These are phyloP conservation scores for Adelphocoris suturalis DNA, from an alignment of 2,888 invertebrate genomes.

Conservation along the genomic window DNA sequence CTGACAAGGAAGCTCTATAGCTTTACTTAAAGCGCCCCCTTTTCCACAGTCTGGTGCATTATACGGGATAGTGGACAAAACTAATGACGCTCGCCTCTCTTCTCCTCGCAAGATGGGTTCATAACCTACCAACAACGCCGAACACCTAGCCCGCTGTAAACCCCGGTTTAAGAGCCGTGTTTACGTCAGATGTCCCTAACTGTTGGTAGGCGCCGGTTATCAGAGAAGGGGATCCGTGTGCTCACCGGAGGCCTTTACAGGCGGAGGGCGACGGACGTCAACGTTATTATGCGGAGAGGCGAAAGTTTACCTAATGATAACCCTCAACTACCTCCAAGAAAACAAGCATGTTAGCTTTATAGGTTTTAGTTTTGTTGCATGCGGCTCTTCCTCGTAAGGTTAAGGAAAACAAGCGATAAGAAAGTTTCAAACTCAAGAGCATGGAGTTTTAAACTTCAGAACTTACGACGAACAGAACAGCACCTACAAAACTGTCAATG, in stretches of 20 bases:
- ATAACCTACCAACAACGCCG: background rate
- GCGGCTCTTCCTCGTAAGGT: background rate
- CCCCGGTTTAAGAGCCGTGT: constrained; percentile 25
- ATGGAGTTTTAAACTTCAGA: background rate
- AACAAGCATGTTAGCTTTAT: constrained; percentile 37
- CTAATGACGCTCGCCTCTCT: constrained; percentile 1
- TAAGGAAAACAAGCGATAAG: constrained; percentile 32
- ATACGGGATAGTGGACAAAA: constrained; percentile 50
- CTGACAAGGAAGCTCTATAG: constrained; percentile 48
- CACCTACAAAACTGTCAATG: too few species aligned
- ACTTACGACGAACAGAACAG: background rate
- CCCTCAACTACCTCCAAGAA: constrained; percentile 45
- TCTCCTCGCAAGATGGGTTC: constrained; percentile 12
- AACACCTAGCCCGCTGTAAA: constrained; percentile 18
- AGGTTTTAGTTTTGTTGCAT: constrained; percentile 9
- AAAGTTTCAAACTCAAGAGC: background rate
- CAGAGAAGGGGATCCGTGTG: constrained; percentile 15
- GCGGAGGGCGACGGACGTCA: background rate
- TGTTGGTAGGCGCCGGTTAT: background rate
- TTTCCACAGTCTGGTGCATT: constrained; percentile 15
- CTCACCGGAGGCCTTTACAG: background rate
- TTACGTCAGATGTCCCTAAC: constrained; percentile 35
- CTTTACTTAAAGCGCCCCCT: constrained; percentile 21
- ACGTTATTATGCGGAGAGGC: constrained; percentile 19
- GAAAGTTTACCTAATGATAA: constrained; percentile 49